Evolutionary conservation across 1,140 invertebrate species (phyloP), one percentile per base, ranked within the genome.

Genomic region (Drosophila erecta): DNA sequence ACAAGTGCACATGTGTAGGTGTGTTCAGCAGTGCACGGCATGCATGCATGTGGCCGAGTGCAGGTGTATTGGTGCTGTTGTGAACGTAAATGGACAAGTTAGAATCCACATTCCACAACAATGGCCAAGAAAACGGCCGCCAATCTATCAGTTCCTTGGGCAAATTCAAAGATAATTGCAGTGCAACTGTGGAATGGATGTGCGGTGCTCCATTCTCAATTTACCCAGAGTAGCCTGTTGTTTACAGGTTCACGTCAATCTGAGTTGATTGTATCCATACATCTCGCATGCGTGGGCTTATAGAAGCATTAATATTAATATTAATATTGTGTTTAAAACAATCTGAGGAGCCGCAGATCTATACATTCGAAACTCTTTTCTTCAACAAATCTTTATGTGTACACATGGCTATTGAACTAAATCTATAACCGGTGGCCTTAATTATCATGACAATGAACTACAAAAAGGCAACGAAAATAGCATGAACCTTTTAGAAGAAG

Each of bases 151-250:
- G 83, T 76, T 86, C 81, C 64, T 58, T 72, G 65, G 70, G 79
- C 79, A 76, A 87, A 86, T 83, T 83, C 87, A 49, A 89, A 87
- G 87, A 86, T 86, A 86, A 86, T 86, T 86, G 79, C 79, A 57
- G 20, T 70, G 64, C 50, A 69, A 79, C 44, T 66, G 73, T 66
- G 44, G 22, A 76, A 71, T 76, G 71, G 62, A 83, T 69, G 78
- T 71, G 46, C 37, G 30, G 46, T 51, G 57, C 54, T 81, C 76
- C 79, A 79, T 76, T 70, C 70, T 58, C 64, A 71, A 86, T 76
- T 71, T 67, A 46, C 56, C 47, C 43, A 17, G 20, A 17, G 20
- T 27, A 56, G 20, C 30, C 20, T 20, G 50, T 40, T 15, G 27
- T 38, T 56, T 60, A 60, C 44, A 43, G 12, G 17, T 40, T 46